Base-by-base conservation (phyloP, 35 echinoderm and acorn worm species). In the Strongylocentrotus purpuratus region DNA sequence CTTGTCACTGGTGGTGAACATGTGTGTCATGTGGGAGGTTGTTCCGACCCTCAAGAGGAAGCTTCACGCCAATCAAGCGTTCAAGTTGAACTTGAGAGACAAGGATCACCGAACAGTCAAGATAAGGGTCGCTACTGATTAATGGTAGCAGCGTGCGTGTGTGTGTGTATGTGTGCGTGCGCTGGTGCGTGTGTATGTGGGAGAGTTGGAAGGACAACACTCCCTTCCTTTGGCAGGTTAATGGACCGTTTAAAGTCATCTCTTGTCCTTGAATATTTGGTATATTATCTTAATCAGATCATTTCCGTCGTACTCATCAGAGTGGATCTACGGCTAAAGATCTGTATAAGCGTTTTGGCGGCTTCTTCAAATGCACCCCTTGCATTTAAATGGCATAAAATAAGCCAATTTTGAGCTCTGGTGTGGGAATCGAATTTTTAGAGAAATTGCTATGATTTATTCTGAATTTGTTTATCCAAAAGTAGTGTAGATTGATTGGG, bases 41-140 rank as follows among this genome's bases (percentile, higher is more conserved):
- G 0, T 59, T 11, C 11, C 2, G 6, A 11, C 0, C 8, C 65
- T 78, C 20, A 78, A 78, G 65, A 78, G 65, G 65, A 78, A 78
- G 20, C 65, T 0, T 7, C 20, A 22, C 28, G 65, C 65, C 28
- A n/a, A 78, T 78, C 20, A 78, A 78, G 65, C 65, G 65, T 78
- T 78, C 65, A 78, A 59, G 28, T 78, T 78, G 65, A 78, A 78
- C 65, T 78, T 78, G 65, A 78, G 25, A 78, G 65, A 78, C 65
- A 78, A 78, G 65, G 65, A 78, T 78, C 28, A n/a, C 65, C 20
- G n/a, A 78, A 78, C 20, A 78, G 65, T 78, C 28, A 22, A 78
- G 65, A 78, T 4, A 78, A 78, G 65, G 28, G 25, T n/a, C 25
- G 28, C 20, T 78, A 15, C 7, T 7, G 25, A 78, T 22, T 22